Evolutionary conservation across 1,140 invertebrate species (phyloP), one percentile per base, ranked within the genome.

Genomic region (Scaptomyza montana): DNA sequence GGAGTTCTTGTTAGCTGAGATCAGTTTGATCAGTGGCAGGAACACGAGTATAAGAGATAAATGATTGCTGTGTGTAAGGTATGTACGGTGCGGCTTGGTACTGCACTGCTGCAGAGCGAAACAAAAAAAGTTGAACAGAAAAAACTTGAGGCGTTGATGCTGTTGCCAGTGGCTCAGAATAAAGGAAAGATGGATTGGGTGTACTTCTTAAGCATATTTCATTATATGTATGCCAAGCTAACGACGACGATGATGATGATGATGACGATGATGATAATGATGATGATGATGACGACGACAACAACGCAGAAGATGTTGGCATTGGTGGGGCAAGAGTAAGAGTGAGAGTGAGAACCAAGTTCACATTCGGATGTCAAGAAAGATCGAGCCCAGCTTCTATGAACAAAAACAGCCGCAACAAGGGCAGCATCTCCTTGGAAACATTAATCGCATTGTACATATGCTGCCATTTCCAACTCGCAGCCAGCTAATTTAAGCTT

Each of bases 161-260:
- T 62, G 49, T 46, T 61, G 54, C 16, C 16, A 39, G 45, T 36
- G 13, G 41, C 2, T 10, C 16, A 62, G 36, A 30, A 57, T 47
- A 43, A 55, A 47, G 49, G n/a, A 25, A 45, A 7, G 33, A 8
- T 33, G 25, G n/a, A 13, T 33, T 21, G 33, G 21, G 43, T 19
- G 56, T 53, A 81, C 79, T 84, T 81, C 66, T 86, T 80, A 75
- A 86, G 82, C 82, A 86, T 86, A 87, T 86, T 86, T 87, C 82
- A 87, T 86, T 87, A 81, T 75, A 78, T 74, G 67, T 61, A 60
- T 59, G 59, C 57, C 41, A 65, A 33, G 45, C 61, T 56, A 39
- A 25, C 39, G 39, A 60, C 33, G 49, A 30, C 28, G 55, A 60
- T 33, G 28, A 65, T 30, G 33, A 28, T 12, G 63, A 13, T 12